These are phyloP conservation scores for Brachionus manjavacas DNA, from an alignment of 1,140 invertebrate species.

Conservation along the genomic window DNA sequence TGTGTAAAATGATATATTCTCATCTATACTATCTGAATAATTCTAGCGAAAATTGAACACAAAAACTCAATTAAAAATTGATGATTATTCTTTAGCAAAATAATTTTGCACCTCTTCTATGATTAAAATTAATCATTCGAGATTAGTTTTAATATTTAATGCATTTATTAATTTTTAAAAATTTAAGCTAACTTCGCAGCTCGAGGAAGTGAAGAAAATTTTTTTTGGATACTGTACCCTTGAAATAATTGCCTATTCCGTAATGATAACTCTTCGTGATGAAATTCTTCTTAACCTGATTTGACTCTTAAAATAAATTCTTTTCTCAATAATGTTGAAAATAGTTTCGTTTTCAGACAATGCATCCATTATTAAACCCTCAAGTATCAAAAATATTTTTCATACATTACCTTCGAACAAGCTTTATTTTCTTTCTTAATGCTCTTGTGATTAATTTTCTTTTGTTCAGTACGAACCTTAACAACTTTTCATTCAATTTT, in stretches of 20 bases:
- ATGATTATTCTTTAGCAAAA: neutral
- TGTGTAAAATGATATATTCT: neutral
- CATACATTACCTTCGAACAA: neutral
- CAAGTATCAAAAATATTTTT: no score
- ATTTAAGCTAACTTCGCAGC: neutral
- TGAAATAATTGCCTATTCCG: neutral
- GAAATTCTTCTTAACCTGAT: neutral
- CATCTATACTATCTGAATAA: neutral
- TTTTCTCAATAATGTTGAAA: neutral
- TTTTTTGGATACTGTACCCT: neutral
- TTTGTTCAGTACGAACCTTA: neutral
- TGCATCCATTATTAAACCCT: neutral
- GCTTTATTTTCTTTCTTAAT: neutral
- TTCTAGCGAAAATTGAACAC: neutral
- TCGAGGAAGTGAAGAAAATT: neutral
- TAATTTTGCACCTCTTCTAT: neutral
- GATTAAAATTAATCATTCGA: neutral
- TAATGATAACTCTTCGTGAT: neutral
- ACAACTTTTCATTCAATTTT: neutral
- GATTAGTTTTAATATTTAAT: neutral
- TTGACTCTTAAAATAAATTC: neutral
- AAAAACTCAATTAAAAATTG: neutral
- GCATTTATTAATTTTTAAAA: neutral
- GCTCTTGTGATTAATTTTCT: neutral
- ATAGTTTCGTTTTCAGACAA: neutral